Base-by-base conservation (phyloP, 2,797 vertebrate genomes). In the Sebastes taczanowskii region DNA sequence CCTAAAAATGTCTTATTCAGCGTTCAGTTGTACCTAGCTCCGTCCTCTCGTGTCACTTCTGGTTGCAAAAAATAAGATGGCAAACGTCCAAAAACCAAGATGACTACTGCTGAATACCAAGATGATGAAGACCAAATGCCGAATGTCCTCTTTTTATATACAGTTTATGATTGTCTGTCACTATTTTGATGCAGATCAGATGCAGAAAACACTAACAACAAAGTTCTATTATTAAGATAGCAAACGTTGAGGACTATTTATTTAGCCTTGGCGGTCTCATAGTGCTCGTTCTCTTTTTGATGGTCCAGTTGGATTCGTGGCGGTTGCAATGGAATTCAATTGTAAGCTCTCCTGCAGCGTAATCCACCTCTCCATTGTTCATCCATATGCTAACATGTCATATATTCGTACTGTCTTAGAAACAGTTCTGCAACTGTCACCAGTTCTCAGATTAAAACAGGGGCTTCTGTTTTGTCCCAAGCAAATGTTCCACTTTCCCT, bases 261-360 rank as follows among this genome's bases (percentile, higher is more conserved):
- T 30, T 30, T 30, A 30, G 29, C 29, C 6, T 30, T 30, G 29
- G 29, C 29, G 5, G 29, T 29, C 32, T 13, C 52, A 60, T 6
- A 34, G 71, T 18, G 38, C 30, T n/a, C 4, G 13, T n/a, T 76
- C 59, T 73, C n/a, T 62, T 34, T 72, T 74, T 83, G 76, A 88
- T 82, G 82, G 84, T 88, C 81, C 72, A 85, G n/a, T 83, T 83
- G 64, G 70, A 85, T 80, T 82, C 34, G n/a, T 71, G 32, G 42
- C 8, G 42, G 53, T 32, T 61, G 25, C 10, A 65, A 69, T 6
- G 18, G 18, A 67, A 63, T 58, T 77, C 5, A n/a, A 52, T 23
- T 46, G 49, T 7, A 32, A 20, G 10, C 65, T 1, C 11, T 22
- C 18, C 23, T 58, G 46, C 64, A 58, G 46, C 27, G n/a, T 30